Evolutionary conservation across 64 coral and sea anemone genomes (phyloP).

Genomic region (Dendronephthya gigantea): DNA sequence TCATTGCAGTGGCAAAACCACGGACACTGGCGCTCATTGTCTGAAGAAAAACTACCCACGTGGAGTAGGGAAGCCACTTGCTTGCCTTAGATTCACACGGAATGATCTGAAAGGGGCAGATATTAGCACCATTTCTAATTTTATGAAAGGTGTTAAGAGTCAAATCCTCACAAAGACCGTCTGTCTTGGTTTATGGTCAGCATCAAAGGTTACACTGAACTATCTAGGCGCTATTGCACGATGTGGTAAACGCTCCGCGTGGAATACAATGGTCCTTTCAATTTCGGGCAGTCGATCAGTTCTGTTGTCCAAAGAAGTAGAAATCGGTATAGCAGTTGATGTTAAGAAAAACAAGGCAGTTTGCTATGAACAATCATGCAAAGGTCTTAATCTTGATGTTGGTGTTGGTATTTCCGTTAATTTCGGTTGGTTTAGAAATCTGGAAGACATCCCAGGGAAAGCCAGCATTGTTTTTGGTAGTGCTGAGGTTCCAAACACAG

Average conservation of each 20-base stretch:
- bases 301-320: neutral
- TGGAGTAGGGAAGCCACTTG: neutral
- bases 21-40: neutral
- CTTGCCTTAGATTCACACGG: neutral
- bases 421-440: neutral
- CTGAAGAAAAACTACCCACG: neutral
- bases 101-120: neutral
- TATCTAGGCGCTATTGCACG: neutral
- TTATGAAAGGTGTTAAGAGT: neutral
- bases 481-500: neutral
- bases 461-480: neutral
- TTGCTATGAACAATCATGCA: neutral
- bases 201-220: neutral
- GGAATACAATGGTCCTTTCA: neutral
- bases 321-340: neutral
- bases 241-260: neutral
- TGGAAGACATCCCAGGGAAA: neutral
- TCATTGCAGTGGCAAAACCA: neutral
- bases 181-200: neutral
- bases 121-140: neutral
- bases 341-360: neutral
- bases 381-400: neutral
- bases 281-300: neutral
- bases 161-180: neutral
- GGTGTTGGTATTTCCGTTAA: neutral